These are phyloP conservation scores for Drosophila murphyi DNA, from an alignment of 1,140 invertebrate genomes.

Conservation along the genomic window DNA sequence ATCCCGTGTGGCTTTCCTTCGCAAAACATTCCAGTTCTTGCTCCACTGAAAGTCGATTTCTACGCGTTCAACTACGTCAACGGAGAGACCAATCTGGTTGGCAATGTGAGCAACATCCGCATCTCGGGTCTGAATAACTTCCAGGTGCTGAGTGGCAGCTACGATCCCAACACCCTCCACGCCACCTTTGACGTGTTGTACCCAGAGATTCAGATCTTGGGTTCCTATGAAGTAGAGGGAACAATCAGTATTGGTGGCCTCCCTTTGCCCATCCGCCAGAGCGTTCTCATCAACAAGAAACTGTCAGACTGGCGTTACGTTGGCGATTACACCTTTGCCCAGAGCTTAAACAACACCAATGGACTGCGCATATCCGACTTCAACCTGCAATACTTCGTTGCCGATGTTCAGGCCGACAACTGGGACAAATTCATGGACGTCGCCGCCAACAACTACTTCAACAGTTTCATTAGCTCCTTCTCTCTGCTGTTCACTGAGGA, in stretches of 20 bases:
- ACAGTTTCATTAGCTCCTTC: slow-evolving; percentile 24
- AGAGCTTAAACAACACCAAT: slow-evolving; percentile 35
- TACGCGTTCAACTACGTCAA: slow-evolving; percentile 18
- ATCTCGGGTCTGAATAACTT: slow-evolving; percentile 58
- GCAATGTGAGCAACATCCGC: slow-evolving; percentile 60
- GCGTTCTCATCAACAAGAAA: slow-evolving; percentile 56
- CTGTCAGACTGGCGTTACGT: slow-evolving; percentile 62
- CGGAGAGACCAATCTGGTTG: slow-evolving; percentile 36
- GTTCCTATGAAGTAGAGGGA: slow-evolving; percentile 51
- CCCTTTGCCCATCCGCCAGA: slow-evolving; percentile 30
- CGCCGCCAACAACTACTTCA: slow-evolving; percentile 59
- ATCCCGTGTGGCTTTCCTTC: slow-evolving; percentile 62
- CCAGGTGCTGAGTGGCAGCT: slow-evolving; percentile 44
- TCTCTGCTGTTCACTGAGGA: slow-evolving; percentile 37
- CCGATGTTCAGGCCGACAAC: slow-evolving; percentile 44
- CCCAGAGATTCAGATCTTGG: slow-evolving; percentile 54
- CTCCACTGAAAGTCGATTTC: slow-evolving; percentile 40
- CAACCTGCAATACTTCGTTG: slow-evolving; percentile 50
- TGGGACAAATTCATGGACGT: slow-evolving; percentile 62
- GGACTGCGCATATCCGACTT: slow-evolving; percentile 56
- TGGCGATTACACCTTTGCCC: slow-evolving; percentile 50
- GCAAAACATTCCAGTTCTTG: slow-evolving; percentile 48
- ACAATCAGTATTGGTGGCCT: slow-evolving; percentile 49
- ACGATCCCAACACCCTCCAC: slow-evolving; percentile 37
- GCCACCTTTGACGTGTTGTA: slow-evolving; percentile 58